phyloP scores from a whole-genome alignment of 1,140 invertebrate species.

The Drosophila bipectinata region DNA sequence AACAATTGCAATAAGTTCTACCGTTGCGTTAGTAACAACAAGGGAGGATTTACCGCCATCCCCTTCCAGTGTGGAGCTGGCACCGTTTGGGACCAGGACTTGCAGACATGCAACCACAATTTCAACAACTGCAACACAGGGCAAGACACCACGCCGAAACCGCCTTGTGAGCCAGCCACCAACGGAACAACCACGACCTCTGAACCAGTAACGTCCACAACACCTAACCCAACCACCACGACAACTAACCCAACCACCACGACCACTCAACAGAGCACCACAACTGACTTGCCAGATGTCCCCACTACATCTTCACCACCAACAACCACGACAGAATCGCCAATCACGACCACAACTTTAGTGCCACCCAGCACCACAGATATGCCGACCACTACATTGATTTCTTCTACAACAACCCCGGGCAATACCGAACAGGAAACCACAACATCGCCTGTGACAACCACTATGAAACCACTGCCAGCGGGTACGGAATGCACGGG shows the following conservation, averaged over 20 bases:
- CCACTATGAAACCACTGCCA: constrained; percentile 46
- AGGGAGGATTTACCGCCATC: constrained; percentile 85
- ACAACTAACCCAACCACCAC: constrained; percentile 12
- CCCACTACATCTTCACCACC: constrained; percentile 4
- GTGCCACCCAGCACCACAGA: constrained; percentile 22
- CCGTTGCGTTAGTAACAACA: constrained; percentile 87
- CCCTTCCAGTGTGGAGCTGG: constrained; percentile 87
- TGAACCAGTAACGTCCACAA: constrained; percentile 5
- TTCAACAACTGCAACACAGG: constrained; percentile 66
- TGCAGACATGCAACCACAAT: constrained; percentile 87
- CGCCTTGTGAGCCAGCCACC: constrained; percentile 47
- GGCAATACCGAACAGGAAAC: constrained; percentile 9
- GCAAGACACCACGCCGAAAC: constrained; percentile 42
- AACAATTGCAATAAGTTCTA: constrained; percentile 89
- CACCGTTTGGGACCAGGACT: constrained; percentile 87
- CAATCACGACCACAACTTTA: background rate
- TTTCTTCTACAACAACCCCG: constrained; percentile 20
- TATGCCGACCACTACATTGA: constrained; percentile 10
- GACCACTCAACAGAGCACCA: constrained; percentile 3
- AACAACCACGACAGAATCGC: constrained; percentile 3
- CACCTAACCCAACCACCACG: too few relatives aligned
- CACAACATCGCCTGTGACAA: constrained; percentile 23
- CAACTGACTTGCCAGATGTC: constrained; percentile 4
- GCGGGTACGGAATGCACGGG: constrained; percentile 69
- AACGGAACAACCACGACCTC: constrained; percentile 25